These are phyloP conservation scores for Oophaga pumilio DNA, from an alignment of 2,113 vertebrate genomes.

Conservation along the genomic window DNA sequence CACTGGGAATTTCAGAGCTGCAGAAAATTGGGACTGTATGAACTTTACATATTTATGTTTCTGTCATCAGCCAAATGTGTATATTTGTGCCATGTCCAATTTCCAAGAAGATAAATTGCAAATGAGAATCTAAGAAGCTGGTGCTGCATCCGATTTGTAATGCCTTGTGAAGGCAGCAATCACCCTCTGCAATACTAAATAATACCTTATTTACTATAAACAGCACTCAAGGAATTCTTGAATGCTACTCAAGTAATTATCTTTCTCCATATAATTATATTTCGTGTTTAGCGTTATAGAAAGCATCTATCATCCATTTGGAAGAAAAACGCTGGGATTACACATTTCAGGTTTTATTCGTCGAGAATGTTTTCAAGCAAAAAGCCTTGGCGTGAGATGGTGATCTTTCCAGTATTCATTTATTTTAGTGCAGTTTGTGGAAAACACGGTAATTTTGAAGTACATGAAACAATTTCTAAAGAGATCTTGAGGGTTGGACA, in stretches of 20 bases:
- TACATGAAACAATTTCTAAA: not conserved
- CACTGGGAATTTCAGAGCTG: conserved; percentile 52
- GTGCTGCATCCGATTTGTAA: conserved; percentile 18
- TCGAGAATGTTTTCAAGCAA: conserved; percentile 13
- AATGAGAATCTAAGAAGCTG: conserved; percentile 59
- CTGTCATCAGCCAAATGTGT: conserved; percentile 59
- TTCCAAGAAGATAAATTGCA: conserved; percentile 58
- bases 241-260: conserved; percentile 59
- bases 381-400: conserved; percentile 17
- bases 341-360: conserved; percentile 14
- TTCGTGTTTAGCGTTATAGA: conserved; percentile 48
- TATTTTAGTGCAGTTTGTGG: not conserved
- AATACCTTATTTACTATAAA: conserved; percentile 57
- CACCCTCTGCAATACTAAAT: conserved; percentile 51
- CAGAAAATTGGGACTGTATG: conserved; percentile 59
- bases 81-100: conserved; percentile 55
- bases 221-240: conserved; percentile 56
- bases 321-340: conserved; percentile 42
- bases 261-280: conserved; percentile 55
- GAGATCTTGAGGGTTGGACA: not conserved
- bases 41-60: conserved; percentile 63
- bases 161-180: not conserved
- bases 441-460: not conserved
- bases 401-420: conserved; percentile 1
- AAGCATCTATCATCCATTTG: conserved; percentile 52